These are phyloP conservation scores for Bos indicus DNA, from an alignment of 2,113 vertebrate species.

Conservation along the genomic window DNA sequence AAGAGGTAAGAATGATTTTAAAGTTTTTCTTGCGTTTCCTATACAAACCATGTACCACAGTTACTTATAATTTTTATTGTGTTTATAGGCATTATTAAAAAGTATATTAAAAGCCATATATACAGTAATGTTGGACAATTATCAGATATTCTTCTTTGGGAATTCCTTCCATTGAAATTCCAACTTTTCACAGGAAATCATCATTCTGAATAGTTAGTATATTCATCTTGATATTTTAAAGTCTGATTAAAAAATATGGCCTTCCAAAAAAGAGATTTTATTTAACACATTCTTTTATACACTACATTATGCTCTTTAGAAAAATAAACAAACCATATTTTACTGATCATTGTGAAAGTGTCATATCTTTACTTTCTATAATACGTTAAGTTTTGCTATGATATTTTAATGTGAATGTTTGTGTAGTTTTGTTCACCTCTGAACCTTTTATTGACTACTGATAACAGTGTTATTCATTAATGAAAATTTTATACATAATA, in stretches of 20 bases:
- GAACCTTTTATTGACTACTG: neutral
- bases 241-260: neutral
- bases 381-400: neutral
- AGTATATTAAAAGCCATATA: neutral
- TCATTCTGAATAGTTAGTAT: neutral
- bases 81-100: neutral
- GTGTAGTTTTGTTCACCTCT: neutral
- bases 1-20: conserved; percentile 84
- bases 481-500: neutral
- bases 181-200: neutral
- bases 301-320: neutral
- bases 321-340: neutral
- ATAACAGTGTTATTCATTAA: neutral
- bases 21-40: neutral
- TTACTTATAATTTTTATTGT: conserved; percentile 12
- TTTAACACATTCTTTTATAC: neutral
- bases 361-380: neutral
- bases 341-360: neutral
- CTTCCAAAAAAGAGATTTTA: neutral
- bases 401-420: neutral
- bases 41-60: neutral
- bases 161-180: neutral
- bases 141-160: neutral
- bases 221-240: neutral
- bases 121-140: neutral